A percentile compares a stretch with the other conserved stretches of the same genome.
phyloP scores from a whole-genome alignment of 2,888 invertebrate species.

The Tinea pellionella region DNA sequence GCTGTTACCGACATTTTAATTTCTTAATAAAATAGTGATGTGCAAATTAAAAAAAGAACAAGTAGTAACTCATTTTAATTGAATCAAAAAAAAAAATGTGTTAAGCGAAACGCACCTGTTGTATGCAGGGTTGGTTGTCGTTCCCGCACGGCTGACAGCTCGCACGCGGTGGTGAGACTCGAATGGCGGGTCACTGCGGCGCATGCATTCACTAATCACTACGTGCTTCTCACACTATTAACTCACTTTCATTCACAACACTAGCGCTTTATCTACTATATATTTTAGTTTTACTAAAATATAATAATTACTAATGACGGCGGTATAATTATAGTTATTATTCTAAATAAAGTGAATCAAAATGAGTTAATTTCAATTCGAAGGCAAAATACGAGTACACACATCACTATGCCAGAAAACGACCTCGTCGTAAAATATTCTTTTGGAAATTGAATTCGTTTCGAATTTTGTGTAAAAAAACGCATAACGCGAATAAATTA shows the following conservation, averaged over 20 bases:
- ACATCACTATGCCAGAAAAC: background rate
- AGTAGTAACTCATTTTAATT: background rate
- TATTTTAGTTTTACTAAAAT: background rate
- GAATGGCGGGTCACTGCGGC: slow-evolving; percentile 58
- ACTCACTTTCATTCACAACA: background rate
- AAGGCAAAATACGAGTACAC: background rate
- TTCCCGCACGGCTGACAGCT: slow-evolving; percentile 41
- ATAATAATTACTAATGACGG: background rate
- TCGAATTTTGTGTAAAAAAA: too few relatives aligned
- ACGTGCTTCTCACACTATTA: background rate
- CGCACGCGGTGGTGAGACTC: slow-evolving; percentile 48
- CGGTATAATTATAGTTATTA: too few relatives aligned
- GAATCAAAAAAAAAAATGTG: too few relatives aligned
- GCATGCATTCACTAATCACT: slow-evolving; percentile 33
- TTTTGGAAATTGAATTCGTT: background rate
- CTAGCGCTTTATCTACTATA: background rate
- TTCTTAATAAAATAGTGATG: background rate
- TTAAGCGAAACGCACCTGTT: slow-evolving; percentile 32
- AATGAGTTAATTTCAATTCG: background rate
- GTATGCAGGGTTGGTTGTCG: slow-evolving; percentile 33
- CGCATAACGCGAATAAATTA: background rate
- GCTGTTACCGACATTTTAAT: background rate
- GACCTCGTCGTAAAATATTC: background rate
- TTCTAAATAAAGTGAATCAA: background rate
- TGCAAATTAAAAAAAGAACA: too few relatives aligned